Evolutionary conservation across 2,113 vertebrate species (phyloP), one percentile per base, ranked within the genome.

Genomic region (Chauna torquata): DNA sequence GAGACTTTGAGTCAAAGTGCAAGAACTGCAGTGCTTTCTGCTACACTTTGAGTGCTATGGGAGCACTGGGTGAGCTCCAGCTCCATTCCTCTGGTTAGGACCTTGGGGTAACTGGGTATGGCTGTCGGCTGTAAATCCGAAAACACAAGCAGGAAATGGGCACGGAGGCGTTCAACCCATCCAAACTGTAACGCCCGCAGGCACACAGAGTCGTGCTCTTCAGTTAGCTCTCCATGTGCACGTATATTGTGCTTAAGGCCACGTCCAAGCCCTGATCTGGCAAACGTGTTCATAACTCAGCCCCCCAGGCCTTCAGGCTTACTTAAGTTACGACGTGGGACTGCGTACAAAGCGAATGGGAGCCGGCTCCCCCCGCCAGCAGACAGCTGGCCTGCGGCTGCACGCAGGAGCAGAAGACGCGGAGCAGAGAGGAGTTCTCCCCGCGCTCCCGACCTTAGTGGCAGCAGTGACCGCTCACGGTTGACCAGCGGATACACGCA

Each of bases 381-480:
- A 89, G 32, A n/a, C 27, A 64, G 42, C 61, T 30, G 27, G 23
- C n/a, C 19, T 40, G 42, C 61, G 15, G 4, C 36, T 36, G 30
- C 40, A 14, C 27, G 0, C 22, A 3, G 5, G 25, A 64, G 2
- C 16, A 50, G 72, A n/a, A 72, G 38, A 22, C 42, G 58, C 81
- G 40, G 45, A 76, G 47, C 52, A 20, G 42, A 68, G 44, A 3
- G 11, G 25, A 19, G 14, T 16, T 72, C 15, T 64, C 24, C 44
- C 47, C 1, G 69, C 1, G 0, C n/a, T 71, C 47, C 12, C 34
- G 9, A 24, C 55, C 44, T 42, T 42, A 11, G 7, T 8, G 19
- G 15, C 11, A 18, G 5, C 58, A 91, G 72, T 2, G 3, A 14
- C 32, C 2, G 0, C 7, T 32, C 65, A n/a, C 30, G 0, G 0